Conservation (phyloP, 2,888 invertebrate genomes). For the Congeria kusceri region DNA sequence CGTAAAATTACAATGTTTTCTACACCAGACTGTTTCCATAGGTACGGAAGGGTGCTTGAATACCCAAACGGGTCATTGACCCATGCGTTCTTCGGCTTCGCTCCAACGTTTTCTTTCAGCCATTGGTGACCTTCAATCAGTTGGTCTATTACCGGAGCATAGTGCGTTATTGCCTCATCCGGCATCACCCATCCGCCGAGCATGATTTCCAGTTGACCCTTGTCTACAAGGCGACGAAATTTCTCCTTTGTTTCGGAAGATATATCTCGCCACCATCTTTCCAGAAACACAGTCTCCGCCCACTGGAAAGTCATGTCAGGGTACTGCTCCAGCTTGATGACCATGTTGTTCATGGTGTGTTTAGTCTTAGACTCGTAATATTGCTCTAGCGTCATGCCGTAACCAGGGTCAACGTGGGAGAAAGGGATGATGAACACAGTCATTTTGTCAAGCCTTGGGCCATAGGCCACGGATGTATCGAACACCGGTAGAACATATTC, state of each 20-base stretch:
- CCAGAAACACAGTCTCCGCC: conserved; percentile 84
- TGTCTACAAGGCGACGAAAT: conserved; percentile 71
- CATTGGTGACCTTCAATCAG: conserved; percentile 85
- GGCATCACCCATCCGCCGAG: conserved; percentile 85
- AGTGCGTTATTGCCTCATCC: conserved; percentile 84
- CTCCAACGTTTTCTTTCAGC: conserved; percentile 86
- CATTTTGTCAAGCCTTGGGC: conserved; percentile 62
- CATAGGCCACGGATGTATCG: conserved; percentile 53
- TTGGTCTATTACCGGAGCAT: conserved; percentile 83
- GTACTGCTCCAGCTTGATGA: conserved; percentile 93
- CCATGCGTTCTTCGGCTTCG: conserved; percentile 84
- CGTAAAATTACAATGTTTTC: conserved; percentile 84
- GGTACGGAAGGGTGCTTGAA: conserved; percentile 83
- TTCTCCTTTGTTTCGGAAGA: conserved; percentile 74
- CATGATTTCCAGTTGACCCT: conserved; percentile 83
- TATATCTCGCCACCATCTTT: conserved; percentile 83
- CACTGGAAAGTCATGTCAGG: conserved; percentile 88
- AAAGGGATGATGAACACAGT: conserved; percentile 92
- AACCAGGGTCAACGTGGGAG: conserved; percentile 99
- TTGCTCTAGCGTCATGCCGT: conserved; percentile 97
- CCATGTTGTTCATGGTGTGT: conserved; percentile 92
- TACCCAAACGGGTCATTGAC: conserved; percentile 85
- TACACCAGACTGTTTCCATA: conserved; percentile 82
- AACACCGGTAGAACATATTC: conserved; percentile 74
- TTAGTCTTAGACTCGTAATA: conserved; percentile 93